These are phyloP conservation scores for Prionailurus bengalensis DNA, from an alignment of 2,113 vertebrate genomes.

Conservation along the genomic window DNA sequence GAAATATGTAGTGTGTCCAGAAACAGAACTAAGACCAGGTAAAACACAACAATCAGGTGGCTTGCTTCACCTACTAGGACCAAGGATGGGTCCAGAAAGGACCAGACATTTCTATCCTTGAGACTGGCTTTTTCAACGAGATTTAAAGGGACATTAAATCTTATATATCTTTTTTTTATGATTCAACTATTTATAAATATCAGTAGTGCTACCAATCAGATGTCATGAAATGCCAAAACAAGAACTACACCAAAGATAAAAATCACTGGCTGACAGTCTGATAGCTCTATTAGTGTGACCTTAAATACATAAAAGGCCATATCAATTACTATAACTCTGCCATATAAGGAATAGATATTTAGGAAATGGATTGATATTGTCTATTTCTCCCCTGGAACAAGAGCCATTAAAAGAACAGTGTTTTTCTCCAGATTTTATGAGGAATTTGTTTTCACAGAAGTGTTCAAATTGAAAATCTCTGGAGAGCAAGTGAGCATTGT, in stretches of 20 bases:
- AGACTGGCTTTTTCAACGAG: not conserved
- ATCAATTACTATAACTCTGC: not conserved
- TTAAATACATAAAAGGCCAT: not conserved
- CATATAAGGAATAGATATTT: not conserved
- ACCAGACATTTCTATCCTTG: not conserved
- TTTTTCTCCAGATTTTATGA: conserved; percentile 32
- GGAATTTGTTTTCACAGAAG: not conserved
- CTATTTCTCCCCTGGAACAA: not conserved
- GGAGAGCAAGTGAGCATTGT: not conserved
- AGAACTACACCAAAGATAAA: not conserved
- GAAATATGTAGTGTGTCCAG: not conserved
- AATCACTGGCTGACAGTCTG: not conserved
- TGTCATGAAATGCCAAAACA: not conserved
- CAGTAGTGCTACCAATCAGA: not conserved
- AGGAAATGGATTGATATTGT: not conserved
- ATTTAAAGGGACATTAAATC: conserved; percentile 23
- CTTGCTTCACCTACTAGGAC: not conserved
- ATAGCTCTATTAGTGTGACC: not conserved
- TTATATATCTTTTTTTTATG: not conserved
- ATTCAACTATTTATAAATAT: not conserved
- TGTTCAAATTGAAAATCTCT: conserved; percentile 18
- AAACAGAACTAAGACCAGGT: not conserved
- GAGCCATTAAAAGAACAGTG: not conserved
- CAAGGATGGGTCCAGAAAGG: not conserved
- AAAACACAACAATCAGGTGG: not conserved